Percentiles rank a stretch among this genome's conserved stretches.
Conservation (phyloP, 2,113 vertebrate genomes). For the Oreocharis arfaki region DNA sequence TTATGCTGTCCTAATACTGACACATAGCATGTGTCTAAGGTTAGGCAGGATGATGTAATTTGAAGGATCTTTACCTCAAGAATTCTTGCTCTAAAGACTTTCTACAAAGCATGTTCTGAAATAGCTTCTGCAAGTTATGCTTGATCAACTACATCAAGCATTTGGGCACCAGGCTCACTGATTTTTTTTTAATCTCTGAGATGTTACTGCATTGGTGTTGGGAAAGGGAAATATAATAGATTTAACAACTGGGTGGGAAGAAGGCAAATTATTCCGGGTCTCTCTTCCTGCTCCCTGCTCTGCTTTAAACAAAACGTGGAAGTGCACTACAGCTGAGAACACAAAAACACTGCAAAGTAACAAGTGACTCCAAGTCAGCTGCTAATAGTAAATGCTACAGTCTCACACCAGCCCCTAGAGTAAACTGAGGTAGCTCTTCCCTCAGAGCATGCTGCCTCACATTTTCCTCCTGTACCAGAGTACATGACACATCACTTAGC, state of each 20-base stretch:
- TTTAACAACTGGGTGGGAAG: not conserved
- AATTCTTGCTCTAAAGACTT: not conserved
- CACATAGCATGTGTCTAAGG: not conserved
- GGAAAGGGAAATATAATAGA: not conserved
- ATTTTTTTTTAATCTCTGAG: not conserved
- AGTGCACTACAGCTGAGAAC: not conserved
- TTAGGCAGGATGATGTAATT: not conserved
- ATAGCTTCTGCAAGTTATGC: not conserved
- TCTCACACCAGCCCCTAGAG: not conserved
- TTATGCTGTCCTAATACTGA: not conserved
- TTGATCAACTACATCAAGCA: not conserved
- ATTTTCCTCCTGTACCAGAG: not conserved
- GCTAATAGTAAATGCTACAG: not conserved
- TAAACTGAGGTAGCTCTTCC: not conserved
- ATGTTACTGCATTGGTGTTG: not conserved
- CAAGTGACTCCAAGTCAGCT: not conserved
- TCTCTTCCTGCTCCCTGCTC: not conserved
- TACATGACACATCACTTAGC: not conserved
- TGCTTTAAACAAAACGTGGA: not conserved
- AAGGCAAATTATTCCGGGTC: not conserved
- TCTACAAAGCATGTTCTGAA: not conserved
- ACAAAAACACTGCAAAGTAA: not conserved
- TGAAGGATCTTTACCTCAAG: not conserved
- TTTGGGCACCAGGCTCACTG: not conserved
- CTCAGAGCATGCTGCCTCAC: not conserved